Evolutionary conservation across 2,113 vertebrate genomes (phyloP), one percentile per base, ranked within the genome.

Genomic region (Sorex araneus): DNA sequence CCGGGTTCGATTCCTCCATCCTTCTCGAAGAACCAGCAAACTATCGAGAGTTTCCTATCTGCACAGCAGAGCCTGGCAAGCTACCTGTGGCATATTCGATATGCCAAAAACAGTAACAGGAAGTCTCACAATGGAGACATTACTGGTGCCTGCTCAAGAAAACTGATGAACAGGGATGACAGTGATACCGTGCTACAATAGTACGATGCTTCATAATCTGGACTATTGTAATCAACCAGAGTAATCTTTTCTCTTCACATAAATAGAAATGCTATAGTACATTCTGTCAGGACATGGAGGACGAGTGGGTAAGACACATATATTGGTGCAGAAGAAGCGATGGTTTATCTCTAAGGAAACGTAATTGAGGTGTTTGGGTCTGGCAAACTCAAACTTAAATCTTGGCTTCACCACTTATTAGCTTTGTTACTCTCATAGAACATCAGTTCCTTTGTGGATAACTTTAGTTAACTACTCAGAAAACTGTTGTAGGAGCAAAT

Each of bases 381-480:
- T 77, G 54, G 69, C 47, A 87, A 77, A 91, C 28, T 92, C 82
- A 67, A 2, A 63, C 87, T 84, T 36, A 25, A 82, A 54, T 78
- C 50, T n/a, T 60, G 45, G 6, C 8, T 77, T 73, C 57, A 30
- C 66, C 10, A 43, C n/a, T 82, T 57, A 57, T 10, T 66, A 88
- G 60, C 30, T 89, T 60, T 57, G 60, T 87, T 88, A 78, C 50
- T 83, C 69, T 92, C 28, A 47, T 93, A 9, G 45, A 63, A 43
- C 3, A 47, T 64, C 21, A 32, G n/a, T 74, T 91, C 19, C 30
- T 79, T 64, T 60, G 57, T 15, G 3, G 30, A 47, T 69, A 92
- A 73, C 32, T 85, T 81, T 90, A 85, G n/a, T 60, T 76, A 88
- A 94, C 16, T 67, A 64, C 27, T 82, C 34, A n/a, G 4, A 60